phyloP scores from a whole-genome alignment of 2,888 invertebrate species.

The Xanthia icteritia region DNA sequence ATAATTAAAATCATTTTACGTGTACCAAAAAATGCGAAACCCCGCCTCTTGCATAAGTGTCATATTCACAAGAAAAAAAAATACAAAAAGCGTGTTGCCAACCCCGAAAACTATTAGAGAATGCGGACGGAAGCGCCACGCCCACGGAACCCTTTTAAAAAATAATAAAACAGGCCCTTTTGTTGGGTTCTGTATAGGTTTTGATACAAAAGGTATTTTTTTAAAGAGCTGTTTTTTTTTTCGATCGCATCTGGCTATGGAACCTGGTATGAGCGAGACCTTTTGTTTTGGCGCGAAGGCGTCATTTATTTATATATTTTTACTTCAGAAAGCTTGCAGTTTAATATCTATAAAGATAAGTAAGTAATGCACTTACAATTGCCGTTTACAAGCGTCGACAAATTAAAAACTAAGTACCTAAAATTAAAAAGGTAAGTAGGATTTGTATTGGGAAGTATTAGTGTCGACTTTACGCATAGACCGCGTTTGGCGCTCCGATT shows the following conservation, averaged over 20 bases:
- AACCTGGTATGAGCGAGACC: constrained; percentile 38
- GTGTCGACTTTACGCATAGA: too few relatives aligned
- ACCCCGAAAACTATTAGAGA: constrained; percentile 74
- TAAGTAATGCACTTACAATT: background rate
- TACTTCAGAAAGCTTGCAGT: too few relatives aligned
- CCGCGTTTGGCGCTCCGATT: too few relatives aligned
- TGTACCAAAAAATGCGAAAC: constrained; percentile 59
- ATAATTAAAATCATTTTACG: constrained; percentile 47
- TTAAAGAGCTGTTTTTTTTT: constrained; percentile 57
- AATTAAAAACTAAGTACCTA: background rate
- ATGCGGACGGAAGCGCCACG: constrained; percentile 76
- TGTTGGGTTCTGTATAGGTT: constrained; percentile 66
- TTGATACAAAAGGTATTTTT: constrained; percentile 72
- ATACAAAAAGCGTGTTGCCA: constrained; percentile 67
- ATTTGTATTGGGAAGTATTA: too few relatives aligned
- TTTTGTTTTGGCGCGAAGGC: constrained; percentile 13
- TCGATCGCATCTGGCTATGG: constrained; percentile 61
- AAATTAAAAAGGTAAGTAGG: background rate
- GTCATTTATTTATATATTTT: background rate
- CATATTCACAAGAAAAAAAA: constrained; percentile 71
- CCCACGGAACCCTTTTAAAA: constrained; percentile 81
- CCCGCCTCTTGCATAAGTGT: constrained; percentile 71
- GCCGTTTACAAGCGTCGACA: background rate
- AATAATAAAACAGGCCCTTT: constrained; percentile 72
- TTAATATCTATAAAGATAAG: too few relatives aligned